phyloP scores from a whole-genome alignment of 2,797 vertebrate genomes.

The Lepilemur ruficaudatus region DNA sequence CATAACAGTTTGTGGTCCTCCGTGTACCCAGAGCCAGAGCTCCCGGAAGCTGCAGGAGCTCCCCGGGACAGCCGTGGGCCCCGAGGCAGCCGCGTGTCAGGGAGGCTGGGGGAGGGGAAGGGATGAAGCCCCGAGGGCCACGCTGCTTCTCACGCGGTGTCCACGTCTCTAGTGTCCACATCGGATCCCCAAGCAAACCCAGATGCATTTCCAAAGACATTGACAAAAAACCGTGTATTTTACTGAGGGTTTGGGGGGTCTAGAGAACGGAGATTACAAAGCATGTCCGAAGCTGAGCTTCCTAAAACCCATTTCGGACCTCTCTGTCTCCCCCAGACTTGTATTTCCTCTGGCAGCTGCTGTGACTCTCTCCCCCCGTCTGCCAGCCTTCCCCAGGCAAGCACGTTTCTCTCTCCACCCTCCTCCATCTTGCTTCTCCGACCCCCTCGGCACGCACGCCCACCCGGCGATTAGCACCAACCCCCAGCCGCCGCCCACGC shows the following conservation, averaged over 20 bases:
- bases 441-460: not conserved
- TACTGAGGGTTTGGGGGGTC: not conserved
- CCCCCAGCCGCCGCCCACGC: accelerated
- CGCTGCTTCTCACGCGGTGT: not conserved
- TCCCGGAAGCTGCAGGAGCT: not conserved
- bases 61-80: not conserved
- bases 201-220: not conserved
- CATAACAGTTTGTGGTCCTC: not conserved
- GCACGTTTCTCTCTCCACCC: not conserved
- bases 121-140: too few relatives aligned
- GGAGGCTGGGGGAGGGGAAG: not conserved
- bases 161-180: too few relatives aligned
- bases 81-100: not conserved
- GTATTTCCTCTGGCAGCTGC: not conserved
- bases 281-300: not conserved
- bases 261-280: not conserved
- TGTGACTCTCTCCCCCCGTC: not conserved
- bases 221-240: not conserved
- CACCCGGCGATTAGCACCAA: not conserved
- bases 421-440: not conserved
- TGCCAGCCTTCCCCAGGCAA: not conserved
- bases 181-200: not conserved
- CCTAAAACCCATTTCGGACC: not conserved
- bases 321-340: not conserved
- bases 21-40: not conserved